Evolutionary conservation across 2,797 vertebrate species (phyloP), one percentile per base, ranked within the genome.

Genomic region (Malacoraja senta): DNA sequence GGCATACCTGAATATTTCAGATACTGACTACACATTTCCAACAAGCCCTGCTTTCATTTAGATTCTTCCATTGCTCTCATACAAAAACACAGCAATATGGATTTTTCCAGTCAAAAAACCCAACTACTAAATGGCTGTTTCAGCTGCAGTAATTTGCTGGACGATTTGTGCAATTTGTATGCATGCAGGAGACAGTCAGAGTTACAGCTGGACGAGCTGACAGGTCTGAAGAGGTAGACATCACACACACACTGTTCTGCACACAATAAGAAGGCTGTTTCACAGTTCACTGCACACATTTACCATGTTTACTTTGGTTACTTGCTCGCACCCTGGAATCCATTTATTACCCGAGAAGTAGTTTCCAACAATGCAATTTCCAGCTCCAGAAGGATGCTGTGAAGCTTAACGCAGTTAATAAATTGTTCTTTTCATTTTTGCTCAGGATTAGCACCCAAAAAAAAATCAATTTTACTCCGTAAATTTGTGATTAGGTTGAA

Each of bases 211-310:
- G 84, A 88, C 17, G 61, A 88, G n/a, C 3, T 88, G 84, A 68
- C 61, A 35, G 63, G n/a, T 65, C 61, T 86, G 83, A 65, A 21
- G n/a, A 65, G 15, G 84, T 19, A 32, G 61, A 17, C 84, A 68
- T 88, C 35, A 24, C 90, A 58, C 71, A 44, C 38, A 91, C 71
- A 53, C 71, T 53, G 21, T 53, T 74, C 35, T n/a, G 44, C 71
- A 92, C 35, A 91, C 90, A 72, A 71, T 74, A 92, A 92, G 44
- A 26, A 92, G 71, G 71, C 26, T 92, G 90, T 92, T 92, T 76
- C 26, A 6, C 90, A 92, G 71, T 26, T 92, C 71, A 92, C 71
- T 92, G 90, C 90, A 92, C 90, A 92, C 90, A 12, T 74, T 92
- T 91, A n/a, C 81, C 74, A 29, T 53, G 53, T 44, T 72, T 72